These are phyloP conservation scores for Phyto melanocephala DNA, from an alignment of 2,888 invertebrate species.

Conservation along the genomic window DNA sequence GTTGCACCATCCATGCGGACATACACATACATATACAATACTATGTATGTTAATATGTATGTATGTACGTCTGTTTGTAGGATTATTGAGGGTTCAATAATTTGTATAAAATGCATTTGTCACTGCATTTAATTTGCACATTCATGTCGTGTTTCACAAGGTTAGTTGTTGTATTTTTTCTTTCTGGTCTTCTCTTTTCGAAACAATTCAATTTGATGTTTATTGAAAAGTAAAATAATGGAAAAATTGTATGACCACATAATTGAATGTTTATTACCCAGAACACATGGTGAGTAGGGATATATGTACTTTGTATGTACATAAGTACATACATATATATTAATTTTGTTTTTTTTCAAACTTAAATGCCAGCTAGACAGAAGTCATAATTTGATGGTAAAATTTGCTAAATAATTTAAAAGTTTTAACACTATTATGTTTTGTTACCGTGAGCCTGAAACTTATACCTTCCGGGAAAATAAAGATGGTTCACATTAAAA, in stretches of 20 bases:
- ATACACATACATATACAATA: not conserved
- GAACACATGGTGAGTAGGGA: conserved; percentile 59
- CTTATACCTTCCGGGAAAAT: no score
- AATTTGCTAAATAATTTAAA: not conserved
- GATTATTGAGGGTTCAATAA: conserved; percentile 44
- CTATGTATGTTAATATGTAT: no score
- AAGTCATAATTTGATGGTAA: conserved; percentile 8
- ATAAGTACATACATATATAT: no score
- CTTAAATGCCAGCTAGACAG: conserved; percentile 9
- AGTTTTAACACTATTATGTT: no score
- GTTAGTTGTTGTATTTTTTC: conserved; percentile 8
- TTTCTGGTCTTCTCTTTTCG: conserved; percentile 29
- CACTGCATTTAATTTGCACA: conserved; percentile 69
- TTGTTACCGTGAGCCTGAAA: no score
- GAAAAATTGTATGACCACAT: conserved; percentile 62
- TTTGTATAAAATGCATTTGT: conserved; percentile 68
- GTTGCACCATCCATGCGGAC: not conserved
- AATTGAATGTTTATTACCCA: conserved; percentile 58
- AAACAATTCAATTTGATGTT: conserved; percentile 63
- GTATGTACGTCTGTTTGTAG: no score
- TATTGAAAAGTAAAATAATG: conserved; percentile 62
- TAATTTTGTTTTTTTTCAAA: not conserved
- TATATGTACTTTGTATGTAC: conserved; percentile 17
- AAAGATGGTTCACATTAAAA: no score
- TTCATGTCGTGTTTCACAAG: conserved; percentile 55